Conservation (phyloP, 2,113 vertebrate genomes). For the Laterallus jamaicensis region DNA sequence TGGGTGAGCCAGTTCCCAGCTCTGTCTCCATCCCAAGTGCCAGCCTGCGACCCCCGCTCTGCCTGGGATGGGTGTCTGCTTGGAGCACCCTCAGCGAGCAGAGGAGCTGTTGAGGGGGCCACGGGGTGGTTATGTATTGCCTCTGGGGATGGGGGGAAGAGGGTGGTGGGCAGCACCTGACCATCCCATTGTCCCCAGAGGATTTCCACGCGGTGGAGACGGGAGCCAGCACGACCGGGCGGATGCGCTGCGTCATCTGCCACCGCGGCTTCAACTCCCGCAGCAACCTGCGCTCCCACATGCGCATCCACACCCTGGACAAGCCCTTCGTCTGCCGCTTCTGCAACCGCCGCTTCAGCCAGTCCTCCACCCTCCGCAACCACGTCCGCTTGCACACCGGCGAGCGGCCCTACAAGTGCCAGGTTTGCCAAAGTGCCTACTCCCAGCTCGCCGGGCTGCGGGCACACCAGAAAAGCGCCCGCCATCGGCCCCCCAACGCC, state of each 20-base stretch:
- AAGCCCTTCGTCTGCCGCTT: constrained; percentile 98
- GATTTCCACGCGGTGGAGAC: constrained; percentile 83
- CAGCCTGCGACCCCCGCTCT: neutral
- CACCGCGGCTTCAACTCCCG: constrained; percentile 98
- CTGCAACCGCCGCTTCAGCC: constrained; percentile 98
- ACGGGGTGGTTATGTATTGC: neutral
- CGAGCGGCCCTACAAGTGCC: constrained; percentile 97
- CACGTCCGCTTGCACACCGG: constrained; percentile 98
- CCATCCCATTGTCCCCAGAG: constrained; percentile 68
- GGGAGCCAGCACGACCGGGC: constrained; percentile 70
- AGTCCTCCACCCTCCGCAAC: constrained; percentile 97
- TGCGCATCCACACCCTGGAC: constrained; percentile 99
- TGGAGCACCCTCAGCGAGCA: neutral
- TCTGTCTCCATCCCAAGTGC: neutral
- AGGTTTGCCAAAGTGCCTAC: constrained; percentile 97
- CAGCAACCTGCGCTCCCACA: constrained; percentile 98
- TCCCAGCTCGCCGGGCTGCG: constrained; percentile 96
- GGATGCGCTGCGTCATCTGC: constrained; percentile 98
- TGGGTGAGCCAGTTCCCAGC: neutral
- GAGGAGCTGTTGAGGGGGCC: neutral
- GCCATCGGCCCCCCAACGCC: constrained; percentile 86
- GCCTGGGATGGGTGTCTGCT: fast-evolving
- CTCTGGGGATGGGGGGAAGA: neutral
- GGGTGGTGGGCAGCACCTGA: neutral
- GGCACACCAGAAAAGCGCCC: constrained; percentile 96